A percentile compares a stretch with the other conserved stretches of the same genome.
phyloP scores from a whole-genome alignment of 2,113 vertebrate species.

The Choloepus hoffmanni region DNA sequence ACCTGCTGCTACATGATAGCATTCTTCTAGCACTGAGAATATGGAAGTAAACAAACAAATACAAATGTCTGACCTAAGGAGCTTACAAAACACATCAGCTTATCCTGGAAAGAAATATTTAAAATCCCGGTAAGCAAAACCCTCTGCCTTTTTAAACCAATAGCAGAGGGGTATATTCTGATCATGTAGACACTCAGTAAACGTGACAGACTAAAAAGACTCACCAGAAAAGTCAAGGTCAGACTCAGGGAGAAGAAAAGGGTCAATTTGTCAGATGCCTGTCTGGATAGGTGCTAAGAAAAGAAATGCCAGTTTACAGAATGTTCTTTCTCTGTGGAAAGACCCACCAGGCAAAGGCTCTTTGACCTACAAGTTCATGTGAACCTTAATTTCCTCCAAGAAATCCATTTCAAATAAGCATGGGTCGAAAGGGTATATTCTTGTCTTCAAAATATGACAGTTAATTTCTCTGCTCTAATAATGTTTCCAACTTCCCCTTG shows the following conservation, averaged over 20 bases:
- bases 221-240: not conserved
- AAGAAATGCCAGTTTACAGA: not conserved
- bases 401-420: conserved; percentile 40
- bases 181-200: not conserved
- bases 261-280: not conserved
- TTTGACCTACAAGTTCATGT: not conserved
- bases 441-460: not conserved
- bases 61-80: not conserved
- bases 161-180: not conserved
- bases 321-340: not conserved
- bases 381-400: not conserved
- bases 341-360: not conserved
- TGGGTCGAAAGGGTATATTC: not conserved
- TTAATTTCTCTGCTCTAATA: not conserved
- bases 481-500: not conserved
- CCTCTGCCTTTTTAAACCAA: not conserved
- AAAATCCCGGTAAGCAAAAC: not conserved
- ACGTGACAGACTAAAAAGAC: not conserved
- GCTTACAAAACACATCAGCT: not conserved
- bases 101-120: not conserved
- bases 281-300: not conserved
- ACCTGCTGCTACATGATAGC: not conserved
- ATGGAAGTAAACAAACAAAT: not conserved
- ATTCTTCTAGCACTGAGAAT: not conserved
- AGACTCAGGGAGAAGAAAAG: not conserved